Conservation (phyloP, 2,888 invertebrate species). For the Drosophila algonquin region DNA sequence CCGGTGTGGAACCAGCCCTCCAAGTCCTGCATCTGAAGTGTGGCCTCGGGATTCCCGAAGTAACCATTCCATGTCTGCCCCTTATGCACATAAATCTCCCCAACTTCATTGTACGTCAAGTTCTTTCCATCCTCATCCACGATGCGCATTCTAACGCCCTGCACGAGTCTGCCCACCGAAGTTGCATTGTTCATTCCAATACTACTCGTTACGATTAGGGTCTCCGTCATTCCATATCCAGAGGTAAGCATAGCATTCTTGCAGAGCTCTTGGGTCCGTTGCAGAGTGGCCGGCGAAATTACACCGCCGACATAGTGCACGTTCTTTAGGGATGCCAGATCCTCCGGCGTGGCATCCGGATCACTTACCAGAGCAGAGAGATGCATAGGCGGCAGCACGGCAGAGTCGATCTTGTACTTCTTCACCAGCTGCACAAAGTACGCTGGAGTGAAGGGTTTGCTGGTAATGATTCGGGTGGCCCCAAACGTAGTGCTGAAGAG, state of each 20-base stretch:
- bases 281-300: slow-evolving; percentile 49
- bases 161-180: slow-evolving; percentile 64
- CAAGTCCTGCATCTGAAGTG: slow-evolving; percentile 61
- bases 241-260: slow-evolving; percentile 55
- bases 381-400: slow-evolving; percentile 60
- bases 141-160: slow-evolving; percentile 65
- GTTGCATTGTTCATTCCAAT: slow-evolving; percentile 43
- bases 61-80: slow-evolving; percentile 76
- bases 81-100: slow-evolving; percentile 72
- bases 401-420: slow-evolving; percentile 66
- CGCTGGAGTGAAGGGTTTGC: slow-evolving; percentile 62
- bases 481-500: slow-evolving; percentile 55
- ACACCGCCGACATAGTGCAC: slow-evolving; percentile 65
- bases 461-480: slow-evolving; percentile 66
- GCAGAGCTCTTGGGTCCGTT: slow-evolving; percentile 58
- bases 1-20: slow-evolving; percentile 81
- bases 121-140: slow-evolving; percentile 65
- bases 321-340: slow-evolving; percentile 54
- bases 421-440: slow-evolving; percentile 63
- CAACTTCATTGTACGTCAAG: slow-evolving; percentile 64
- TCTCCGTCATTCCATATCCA: slow-evolving; percentile 74
- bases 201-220: slow-evolving; percentile 52
- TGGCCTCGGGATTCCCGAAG: slow-evolving; percentile 69
- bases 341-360: slow-evolving; percentile 50
- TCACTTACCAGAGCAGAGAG: slow-evolving; percentile 57